phyloP scores from a whole-genome alignment of 1,140 invertebrate genomes.

The Ctenoplectra terminalis region DNA sequence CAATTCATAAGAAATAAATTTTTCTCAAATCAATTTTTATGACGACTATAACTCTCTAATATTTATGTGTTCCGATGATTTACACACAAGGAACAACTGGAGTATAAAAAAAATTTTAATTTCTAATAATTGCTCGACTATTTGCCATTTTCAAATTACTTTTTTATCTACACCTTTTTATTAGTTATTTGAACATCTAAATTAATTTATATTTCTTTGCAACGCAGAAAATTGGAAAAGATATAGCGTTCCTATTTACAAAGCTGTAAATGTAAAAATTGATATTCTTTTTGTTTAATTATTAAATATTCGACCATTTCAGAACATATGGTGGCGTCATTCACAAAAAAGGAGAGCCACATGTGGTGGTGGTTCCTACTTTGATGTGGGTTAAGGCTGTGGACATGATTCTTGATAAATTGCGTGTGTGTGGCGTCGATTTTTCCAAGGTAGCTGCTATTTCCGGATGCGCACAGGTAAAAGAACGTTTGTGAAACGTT shows the following conservation, averaged over 20 bases:
- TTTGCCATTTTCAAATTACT: too few relatives aligned
- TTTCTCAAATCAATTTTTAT: background rate
- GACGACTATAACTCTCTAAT: too few relatives aligned
- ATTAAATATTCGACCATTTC: constrained; percentile 42
- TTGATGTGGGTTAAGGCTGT: constrained; percentile 98
- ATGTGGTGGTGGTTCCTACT: constrained; percentile 90
- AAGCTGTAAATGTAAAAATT: too few relatives aligned
- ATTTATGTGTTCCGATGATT: too few relatives aligned
- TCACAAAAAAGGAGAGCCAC: constrained; percentile 83
- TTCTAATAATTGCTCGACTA: too few relatives aligned
- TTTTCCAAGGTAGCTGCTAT: constrained; percentile 92
- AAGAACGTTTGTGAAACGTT: background rate
- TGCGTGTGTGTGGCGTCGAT: constrained; percentile 91
- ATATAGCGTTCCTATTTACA: too few relatives aligned
- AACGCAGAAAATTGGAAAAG: too few relatives aligned
- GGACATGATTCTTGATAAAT: constrained; percentile 94
- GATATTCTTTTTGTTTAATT: background rate
- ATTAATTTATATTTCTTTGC: too few relatives aligned
- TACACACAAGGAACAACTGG: too few relatives aligned
- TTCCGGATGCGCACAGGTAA: constrained; percentile 94
- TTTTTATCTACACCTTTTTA: too few relatives aligned
- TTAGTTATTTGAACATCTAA: too few relatives aligned
- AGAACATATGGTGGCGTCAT: constrained; percentile 93
- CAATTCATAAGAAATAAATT: background rate
- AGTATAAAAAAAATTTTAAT: too few relatives aligned